These are phyloP conservation scores for Tolypeutes matacus DNA, from an alignment of 2,797 vertebrate species.

Conservation along the genomic window DNA sequence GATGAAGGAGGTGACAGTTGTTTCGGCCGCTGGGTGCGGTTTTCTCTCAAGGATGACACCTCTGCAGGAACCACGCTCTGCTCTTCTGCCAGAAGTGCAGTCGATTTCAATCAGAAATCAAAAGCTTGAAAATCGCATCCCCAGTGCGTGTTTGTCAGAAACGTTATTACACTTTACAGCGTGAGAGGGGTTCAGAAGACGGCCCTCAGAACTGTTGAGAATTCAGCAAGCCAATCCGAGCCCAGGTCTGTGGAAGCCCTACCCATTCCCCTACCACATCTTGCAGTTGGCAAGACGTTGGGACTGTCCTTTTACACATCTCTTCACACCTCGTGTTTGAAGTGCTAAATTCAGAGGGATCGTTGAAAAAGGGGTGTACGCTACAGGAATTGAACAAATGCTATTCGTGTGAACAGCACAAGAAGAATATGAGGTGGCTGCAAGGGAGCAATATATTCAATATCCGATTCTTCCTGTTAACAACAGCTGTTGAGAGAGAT, in stretches of 20 bases:
- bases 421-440: constrained; percentile 63
- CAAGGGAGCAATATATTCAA: constrained; percentile 53
- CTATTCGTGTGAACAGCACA: constrained; percentile 50
- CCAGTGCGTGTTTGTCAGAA: constrained; percentile 99
- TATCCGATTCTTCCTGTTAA: constrained; percentile 55
- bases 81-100: constrained; percentile 99
- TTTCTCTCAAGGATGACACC: constrained; percentile 97
- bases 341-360: constrained; percentile 88
- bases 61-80: constrained; percentile 99
- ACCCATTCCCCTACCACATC: accelerated
- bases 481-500: constrained; percentile 61
- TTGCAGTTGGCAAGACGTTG: constrained; percentile 39
- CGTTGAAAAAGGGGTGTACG: constrained; percentile 75
- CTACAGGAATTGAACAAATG: constrained; percentile 45
- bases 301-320: constrained; percentile 85
- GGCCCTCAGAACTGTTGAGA: constrained; percentile 91
- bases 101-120: constrained; percentile 98
- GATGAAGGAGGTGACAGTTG: constrained; percentile 98
- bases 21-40: constrained; percentile 94
- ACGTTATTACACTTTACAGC: constrained; percentile 98
- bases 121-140: constrained; percentile 97
- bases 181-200: constrained; percentile 94
- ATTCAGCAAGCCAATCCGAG: not conserved
- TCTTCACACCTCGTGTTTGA: constrained; percentile 84
- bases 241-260: not conserved